Base-by-base conservation (phyloP, 2,888 invertebrate genomes). In the Drosophila austrosaltans region DNA sequence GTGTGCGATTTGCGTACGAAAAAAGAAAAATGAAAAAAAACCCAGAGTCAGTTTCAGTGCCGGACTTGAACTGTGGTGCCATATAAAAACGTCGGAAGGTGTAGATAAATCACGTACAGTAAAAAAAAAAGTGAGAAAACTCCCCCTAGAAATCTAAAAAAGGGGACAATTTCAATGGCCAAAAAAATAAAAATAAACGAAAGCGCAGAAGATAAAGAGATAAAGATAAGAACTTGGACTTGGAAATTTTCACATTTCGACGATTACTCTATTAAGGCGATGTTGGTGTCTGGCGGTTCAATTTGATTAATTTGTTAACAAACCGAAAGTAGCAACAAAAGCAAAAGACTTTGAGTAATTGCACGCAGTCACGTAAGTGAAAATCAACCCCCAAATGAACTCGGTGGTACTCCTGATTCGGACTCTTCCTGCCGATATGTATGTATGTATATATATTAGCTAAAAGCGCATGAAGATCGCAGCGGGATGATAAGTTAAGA, bases 281-380 rank as follows among this genome's bases (percentile, higher is more conserved):
- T 76, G 57, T 75, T 59, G 62, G 53, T 60, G 66, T 36, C 62
- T 63, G 62, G 67, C 62, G 78, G 81, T 89, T 90, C 90, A 85
- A 83, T 90, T 91, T 91, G 91, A 91, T 91, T 91, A 91, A 91
- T 91, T 91, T 88, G 91, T 91, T 91, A 90, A 90, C 87, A 90
- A 90, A 91, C 90, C 83, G 78, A 86, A 89, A 89, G 88, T 85
- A 90, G 87, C 91, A 91, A 89, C 87, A 90, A 70, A 75, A 75
- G 39, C 60, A 70, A 69, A 67, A 75, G 57, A 44, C 48, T 32
- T 63, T 90, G 90, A 90, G 83, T 90, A 90, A 90, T 90, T 89
- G 91, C 82, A 56, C 39, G 42, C 67, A 87, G 89, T 89, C 90
- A 90, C 91, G 90, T 72, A 65, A 87, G 60, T 57, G 36, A 54